Base-by-base conservation (phyloP, 1,140 invertebrate genomes). In the Steinernema feltiae region DNA sequence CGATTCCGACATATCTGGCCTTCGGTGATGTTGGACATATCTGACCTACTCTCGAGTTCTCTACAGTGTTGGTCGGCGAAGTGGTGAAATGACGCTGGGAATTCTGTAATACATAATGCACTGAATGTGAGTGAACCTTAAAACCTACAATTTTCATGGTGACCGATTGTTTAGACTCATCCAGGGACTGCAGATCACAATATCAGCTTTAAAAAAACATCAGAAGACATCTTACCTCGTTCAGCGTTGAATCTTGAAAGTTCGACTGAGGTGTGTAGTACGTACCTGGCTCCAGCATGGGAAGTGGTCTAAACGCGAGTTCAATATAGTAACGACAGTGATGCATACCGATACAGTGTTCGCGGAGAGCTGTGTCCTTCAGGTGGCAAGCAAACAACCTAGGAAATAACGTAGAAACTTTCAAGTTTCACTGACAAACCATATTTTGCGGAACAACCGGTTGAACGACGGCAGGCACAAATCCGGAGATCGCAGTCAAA, bases 201-300 rank as follows among this genome's bases (percentile, higher is more conserved):
- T 3, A 63, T 63, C 15, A 63, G 24, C 24, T 27, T 15, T 63
- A 63, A 21, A 17, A 17, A 21, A 7, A 27, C 24, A 7, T 27
- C 3, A 63, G 7, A 3, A 7, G 53, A 63, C 12, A 63, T 27
- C 35, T 41, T 18, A 63, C 53, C 53, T 63, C 53, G 53, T 63
- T 63, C 53, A 63, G 24, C 53, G 53, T 63, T n/a, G 53, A n/a
- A 12, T 63, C 53, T 63, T 63, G 53, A 27, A n/a, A 63, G 24
- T 63, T 63, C 7, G 53, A 63, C 2, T 27, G 7, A 27, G 53
- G 24, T n/a, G n/a, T n/a, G n/a, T n/a, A n/a, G n/a, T n/a, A n/a
- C n/a, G n/a, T n/a, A n/a, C n/a, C n/a, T n/a, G n/a, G n/a, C n/a
- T n/a, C n/a, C n/a, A n/a, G n/a, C n/a, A n/a, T n/a, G n/a, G n/a